Conservation (phyloP, 2,113 vertebrate species). For the Etheostoma cragini region DNA sequence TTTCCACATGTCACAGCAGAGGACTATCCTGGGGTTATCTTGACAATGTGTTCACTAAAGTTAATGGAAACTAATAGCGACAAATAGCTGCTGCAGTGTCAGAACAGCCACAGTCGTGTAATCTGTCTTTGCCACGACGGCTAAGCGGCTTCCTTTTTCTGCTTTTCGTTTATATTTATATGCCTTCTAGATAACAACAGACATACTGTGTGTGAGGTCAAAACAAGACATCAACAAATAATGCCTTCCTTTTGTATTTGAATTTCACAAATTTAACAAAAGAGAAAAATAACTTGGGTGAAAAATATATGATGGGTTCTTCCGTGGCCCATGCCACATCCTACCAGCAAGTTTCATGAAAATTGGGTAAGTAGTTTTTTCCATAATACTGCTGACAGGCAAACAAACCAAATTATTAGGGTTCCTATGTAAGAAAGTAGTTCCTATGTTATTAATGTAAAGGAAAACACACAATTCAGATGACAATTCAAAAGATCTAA, state of each 20-base stretch:
- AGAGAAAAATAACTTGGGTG: too few relatives aligned
- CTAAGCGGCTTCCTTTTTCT: neutral
- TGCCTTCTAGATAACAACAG: constrained; percentile 23
- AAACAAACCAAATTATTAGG: too few relatives aligned
- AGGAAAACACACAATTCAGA: too few relatives aligned
- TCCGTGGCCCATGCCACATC: too few relatives aligned
- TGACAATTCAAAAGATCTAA: too few relatives aligned
- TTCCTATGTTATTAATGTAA: too few relatives aligned
- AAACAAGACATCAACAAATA: constrained; percentile 4
- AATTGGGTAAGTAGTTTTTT: too few relatives aligned
- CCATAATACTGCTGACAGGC: too few relatives aligned
- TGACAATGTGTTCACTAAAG: constrained; percentile 32
- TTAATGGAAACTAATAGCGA: constrained; percentile 60
- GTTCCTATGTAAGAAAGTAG: too few relatives aligned
- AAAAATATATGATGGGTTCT: too few relatives aligned
- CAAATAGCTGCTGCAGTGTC: constrained; percentile 45
- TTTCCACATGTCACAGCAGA: constrained; percentile 38
- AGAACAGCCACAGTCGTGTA: constrained; percentile 7
- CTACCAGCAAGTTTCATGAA: too few relatives aligned
- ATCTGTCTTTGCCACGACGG: constrained; percentile 40
- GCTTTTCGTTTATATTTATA: constrained; percentile 10
- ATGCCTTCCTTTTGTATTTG: neutral
- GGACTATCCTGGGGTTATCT: constrained; percentile 23
- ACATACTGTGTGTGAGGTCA: constrained; percentile 6
- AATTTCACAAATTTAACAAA: constrained; percentile 1